phyloP scores from a whole-genome alignment of 2,113 vertebrate species.

The Porphyrio hochstetteri region DNA sequence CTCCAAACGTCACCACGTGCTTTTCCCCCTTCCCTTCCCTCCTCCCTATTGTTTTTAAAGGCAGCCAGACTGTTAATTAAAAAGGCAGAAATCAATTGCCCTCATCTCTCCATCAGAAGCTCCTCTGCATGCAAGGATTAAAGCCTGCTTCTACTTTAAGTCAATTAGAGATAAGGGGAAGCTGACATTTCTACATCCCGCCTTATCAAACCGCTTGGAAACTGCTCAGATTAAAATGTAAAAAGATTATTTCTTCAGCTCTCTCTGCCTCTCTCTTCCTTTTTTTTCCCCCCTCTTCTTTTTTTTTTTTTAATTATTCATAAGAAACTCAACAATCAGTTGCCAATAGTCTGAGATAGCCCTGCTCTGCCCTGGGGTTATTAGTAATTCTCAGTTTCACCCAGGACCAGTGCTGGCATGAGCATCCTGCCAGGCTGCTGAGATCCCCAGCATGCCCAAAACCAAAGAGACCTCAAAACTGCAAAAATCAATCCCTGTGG shows the following conservation, averaged over 20 bases:
- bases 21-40: neutral
- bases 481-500: neutral
- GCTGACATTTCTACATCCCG: constrained; percentile 80
- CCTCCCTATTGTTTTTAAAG: constrained; percentile 70
- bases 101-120: constrained; percentile 77
- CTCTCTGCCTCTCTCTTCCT: constrained; percentile 1
- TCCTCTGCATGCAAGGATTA: constrained; percentile 80
- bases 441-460: neutral
- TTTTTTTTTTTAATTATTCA: constrained; percentile 63
- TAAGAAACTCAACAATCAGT: constrained; percentile 27
- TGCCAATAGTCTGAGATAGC: neutral
- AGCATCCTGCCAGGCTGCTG: neutral
- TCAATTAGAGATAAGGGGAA: constrained; percentile 83
- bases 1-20: constrained; percentile 6
- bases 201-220: constrained; percentile 76
- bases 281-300: neutral
- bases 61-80: constrained; percentile 76
- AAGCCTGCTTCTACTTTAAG: constrained; percentile 75
- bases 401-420: no score
- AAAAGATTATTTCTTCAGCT: constrained; percentile 74
- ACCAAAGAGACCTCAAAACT: neutral
- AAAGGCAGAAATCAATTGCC: constrained; percentile 78
- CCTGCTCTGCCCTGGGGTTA: neutral
- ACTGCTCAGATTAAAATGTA: constrained; percentile 79
- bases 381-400: neutral